A percentile compares a stretch with the other conserved stretches of the same genome.
phyloP scores from a whole-genome alignment of 2,888 invertebrate species.

The Acholoe squamosa region DNA sequence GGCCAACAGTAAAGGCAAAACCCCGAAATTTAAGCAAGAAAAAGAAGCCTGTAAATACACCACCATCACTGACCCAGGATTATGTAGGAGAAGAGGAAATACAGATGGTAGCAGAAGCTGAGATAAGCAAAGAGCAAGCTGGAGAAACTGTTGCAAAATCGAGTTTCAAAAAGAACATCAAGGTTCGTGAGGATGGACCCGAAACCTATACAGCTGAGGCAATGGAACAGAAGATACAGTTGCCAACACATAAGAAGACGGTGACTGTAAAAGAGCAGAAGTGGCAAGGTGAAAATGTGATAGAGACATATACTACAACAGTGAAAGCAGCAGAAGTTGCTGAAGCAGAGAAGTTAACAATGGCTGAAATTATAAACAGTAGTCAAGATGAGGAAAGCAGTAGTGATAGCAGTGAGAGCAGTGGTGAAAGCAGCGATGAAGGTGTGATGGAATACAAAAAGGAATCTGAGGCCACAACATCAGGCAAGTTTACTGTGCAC shows the following conservation, averaged over 20 bases:
- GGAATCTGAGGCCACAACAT: background rate
- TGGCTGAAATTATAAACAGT: slow-evolving; percentile 40
- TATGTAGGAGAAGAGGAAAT: slow-evolving; percentile 13
- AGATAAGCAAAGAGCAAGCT: background rate
- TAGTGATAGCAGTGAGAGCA: background rate
- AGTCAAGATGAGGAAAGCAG: slow-evolving; percentile 22
- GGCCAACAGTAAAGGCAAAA: background rate
- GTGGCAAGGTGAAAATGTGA: slow-evolving; percentile 33
- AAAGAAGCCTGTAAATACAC: background rate
- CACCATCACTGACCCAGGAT: background rate
- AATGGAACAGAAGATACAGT: background rate
- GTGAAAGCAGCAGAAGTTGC: background rate
- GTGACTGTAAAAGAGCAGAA: slow-evolving; percentile 26
- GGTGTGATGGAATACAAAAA: slow-evolving; percentile 16
- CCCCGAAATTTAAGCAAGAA: background rate
- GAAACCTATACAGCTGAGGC: background rate
- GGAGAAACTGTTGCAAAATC: slow-evolving; percentile 11
- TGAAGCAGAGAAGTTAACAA: background rate
- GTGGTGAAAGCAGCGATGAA: background rate
- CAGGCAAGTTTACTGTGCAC: background rate
- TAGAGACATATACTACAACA: slow-evolving; percentile 9
- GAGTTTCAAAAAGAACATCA: slow-evolving; percentile 43
- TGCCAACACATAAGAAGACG: background rate
- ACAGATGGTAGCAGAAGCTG: slow-evolving; percentile 8
- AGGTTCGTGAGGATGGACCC: slow-evolving; percentile 6